These are phyloP conservation scores for Zaprionus davidi DNA, from an alignment of 1,140 invertebrate species.

Conservation along the genomic window DNA sequence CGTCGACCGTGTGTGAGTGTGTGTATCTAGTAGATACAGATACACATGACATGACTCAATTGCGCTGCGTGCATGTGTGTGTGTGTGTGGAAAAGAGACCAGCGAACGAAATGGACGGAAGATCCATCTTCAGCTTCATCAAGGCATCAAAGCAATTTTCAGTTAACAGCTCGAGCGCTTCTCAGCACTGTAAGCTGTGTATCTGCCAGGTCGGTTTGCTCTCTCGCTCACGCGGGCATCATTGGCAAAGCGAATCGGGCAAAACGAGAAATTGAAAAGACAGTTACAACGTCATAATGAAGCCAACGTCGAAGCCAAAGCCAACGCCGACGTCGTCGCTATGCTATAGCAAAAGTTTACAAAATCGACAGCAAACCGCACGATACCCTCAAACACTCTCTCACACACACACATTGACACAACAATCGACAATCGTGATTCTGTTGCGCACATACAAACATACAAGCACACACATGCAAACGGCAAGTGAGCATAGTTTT, in stretches of 20 bases:
- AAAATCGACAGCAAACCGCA: conserved; percentile 72
- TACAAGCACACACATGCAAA: conserved; percentile 21
- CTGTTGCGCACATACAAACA: conserved; percentile 44
- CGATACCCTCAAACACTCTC: conserved; percentile 47
- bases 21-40: conserved; percentile 31
- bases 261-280: conserved; percentile 83
- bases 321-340: conserved; percentile 1
- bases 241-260: conserved; percentile 79
- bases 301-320: conserved; percentile 20
- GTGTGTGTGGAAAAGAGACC: conserved; percentile 20
- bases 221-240: conserved; percentile 23
- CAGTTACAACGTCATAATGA: conserved; percentile 81
- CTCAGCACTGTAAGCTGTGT: conserved; percentile 44
- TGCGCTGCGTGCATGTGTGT: conserved; percentile 23
- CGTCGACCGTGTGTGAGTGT: conserved; percentile 24
- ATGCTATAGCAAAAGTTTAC: conserved; percentile 62
- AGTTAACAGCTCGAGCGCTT: conserved; percentile 59
- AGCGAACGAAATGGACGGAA: conserved; percentile 42
- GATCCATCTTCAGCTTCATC: conserved; percentile 71
- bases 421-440: conserved; percentile 52
- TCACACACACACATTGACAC: conserved; percentile 29
- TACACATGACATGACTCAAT: conserved; percentile 60
- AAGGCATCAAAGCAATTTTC: conserved; percentile 59
- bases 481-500: conserved; percentile 43
- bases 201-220: conserved; percentile 55